Base-by-base conservation (phyloP, 2,797 vertebrate species). In the Tamandua tetradactyla region DNA sequence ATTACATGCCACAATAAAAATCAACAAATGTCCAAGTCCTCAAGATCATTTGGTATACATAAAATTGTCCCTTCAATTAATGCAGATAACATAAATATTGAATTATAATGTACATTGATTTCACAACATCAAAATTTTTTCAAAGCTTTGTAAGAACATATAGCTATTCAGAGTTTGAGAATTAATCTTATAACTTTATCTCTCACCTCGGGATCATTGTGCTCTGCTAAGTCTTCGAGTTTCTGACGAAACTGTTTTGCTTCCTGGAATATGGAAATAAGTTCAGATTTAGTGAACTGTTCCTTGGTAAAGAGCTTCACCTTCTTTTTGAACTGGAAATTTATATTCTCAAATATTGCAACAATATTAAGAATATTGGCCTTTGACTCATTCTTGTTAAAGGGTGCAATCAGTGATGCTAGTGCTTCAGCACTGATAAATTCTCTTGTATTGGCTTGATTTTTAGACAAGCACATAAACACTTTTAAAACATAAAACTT, bases 271-370 rank as follows among this genome's bases (percentile, higher is more conserved):
- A 97, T 97, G 85, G 96, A 97, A 95, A 96, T 90, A 87, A 97
- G 94, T 74, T 97, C 95, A 96, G 44, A 93, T 94, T 96, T 97
- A 95, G 94, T 96, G 93, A 97, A 97, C 76, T 94, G 89, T 78
- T 97, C 96, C 78, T 97, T 97, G 64, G 94, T 96, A 95, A 97
- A 97, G 0, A 97, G 85, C 61, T 97, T 97, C 49, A 35, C 78
- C 37, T 74, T 92, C 62, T 87, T 96, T 92, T 97, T 97, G 87
- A 97, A 96, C 3, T 97, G 96, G 90, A 96, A 97, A 92, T 97
- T 97, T 94, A 97, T 97, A 90, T 96, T 97, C 87, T 97, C 97
- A 93, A 97, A 97, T 92, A 97, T 96, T 78, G 93, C 93, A 87
- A 96, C 95, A 47, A 95, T 87, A 93, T 35, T 92, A 93, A 97